Percentiles rank a stretch among this genome's conserved stretches.
Evolutionary conservation across 2,888 invertebrate species (phyloP).

Genomic region (Papilio gigon): DNA sequence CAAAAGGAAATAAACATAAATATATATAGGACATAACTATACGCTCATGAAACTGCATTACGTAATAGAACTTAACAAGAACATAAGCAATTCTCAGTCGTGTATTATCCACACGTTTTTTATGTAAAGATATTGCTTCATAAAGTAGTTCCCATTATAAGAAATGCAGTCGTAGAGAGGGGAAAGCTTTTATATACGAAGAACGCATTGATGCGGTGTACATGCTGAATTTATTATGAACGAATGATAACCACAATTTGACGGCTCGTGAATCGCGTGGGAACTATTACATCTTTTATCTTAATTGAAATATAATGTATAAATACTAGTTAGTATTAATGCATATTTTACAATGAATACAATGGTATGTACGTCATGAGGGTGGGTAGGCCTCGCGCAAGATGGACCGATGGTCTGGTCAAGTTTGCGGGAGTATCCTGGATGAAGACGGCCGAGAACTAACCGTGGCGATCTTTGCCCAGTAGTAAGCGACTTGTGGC

Average conservation of each 20-base stretch:
- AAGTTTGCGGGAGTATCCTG: no score
- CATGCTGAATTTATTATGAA: slow-evolving; percentile 71
- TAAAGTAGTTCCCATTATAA: slow-evolving; percentile 42
- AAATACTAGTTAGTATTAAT: neutral
- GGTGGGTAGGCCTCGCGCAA: no score
- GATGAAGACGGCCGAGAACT: no score
- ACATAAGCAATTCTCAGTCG: slow-evolving; percentile 4
- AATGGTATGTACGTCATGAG: no score
- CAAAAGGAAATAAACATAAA: neutral
- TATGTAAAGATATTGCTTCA: slow-evolving; percentile 36
- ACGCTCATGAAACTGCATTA: neutral
- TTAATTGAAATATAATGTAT: slow-evolving; percentile 33
- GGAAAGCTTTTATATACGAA: slow-evolving; percentile 57
- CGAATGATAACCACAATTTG: slow-evolving; percentile 71
- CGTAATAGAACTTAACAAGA: slow-evolving; percentile 10
- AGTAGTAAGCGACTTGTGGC: no score
- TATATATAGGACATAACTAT: neutral
- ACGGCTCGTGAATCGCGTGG: slow-evolving; percentile 70
- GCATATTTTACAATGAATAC: slow-evolving; percentile 11
- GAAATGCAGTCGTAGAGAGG: slow-evolving; percentile 45
- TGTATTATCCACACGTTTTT: slow-evolving; percentile 24
- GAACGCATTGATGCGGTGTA: slow-evolving; percentile 73
- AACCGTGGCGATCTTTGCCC: no score
- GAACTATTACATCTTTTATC: slow-evolving; percentile 62
- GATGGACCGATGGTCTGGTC: no score